Evolutionary conservation across 2,888 invertebrate genomes (phyloP), one percentile per base, ranked within the genome.

Genomic region (Limenitis camilla): DNA sequence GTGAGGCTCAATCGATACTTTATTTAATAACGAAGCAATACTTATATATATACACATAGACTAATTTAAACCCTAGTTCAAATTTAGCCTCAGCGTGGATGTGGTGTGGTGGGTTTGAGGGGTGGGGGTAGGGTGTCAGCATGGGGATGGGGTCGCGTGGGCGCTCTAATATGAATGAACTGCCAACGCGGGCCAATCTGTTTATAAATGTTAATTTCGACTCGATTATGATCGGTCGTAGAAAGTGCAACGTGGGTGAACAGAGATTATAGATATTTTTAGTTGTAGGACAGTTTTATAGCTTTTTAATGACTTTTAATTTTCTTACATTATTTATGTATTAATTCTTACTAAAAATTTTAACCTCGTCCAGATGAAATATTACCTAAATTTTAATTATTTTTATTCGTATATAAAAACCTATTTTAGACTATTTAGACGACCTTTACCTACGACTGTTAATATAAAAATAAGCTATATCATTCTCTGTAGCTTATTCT

Each of bases 151-250:
- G 56, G 49, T 30, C 47, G 55, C 64, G 63, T 66, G 63, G 67
- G 63, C 49, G 31, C 33, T 54, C 44, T 46, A 60, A 61, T 58
- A 71, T 77, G 74, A 78, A 78, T 76, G 80, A 73, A 72, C 64
- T 58, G 61, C 67, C 49, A 58, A 56, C 56, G 51, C 67, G 58
- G 44, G 43, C 53, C 46, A 50, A 49, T 47, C 51, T 33, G 45
- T 41, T 56, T 59, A 55, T 53, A 54, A 52, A 55, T 56, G 56
- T 42, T 54, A 52, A 59, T 65, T 65, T 64, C 60, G 52, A 62
- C 60, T 63, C 51, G 57, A 62, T 59, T 58, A 56, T 59, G 53
- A 60, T 62, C 58, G 60, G 51, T 56, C 48, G 58, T 58, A 61
- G 61, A 64, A 67, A 64, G 63, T 65, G 59, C 62, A 62, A 52